These are phyloP conservation scores for Lineus longissimus DNA, from an alignment of 1,140 invertebrate genomes.

Conservation along the genomic window DNA sequence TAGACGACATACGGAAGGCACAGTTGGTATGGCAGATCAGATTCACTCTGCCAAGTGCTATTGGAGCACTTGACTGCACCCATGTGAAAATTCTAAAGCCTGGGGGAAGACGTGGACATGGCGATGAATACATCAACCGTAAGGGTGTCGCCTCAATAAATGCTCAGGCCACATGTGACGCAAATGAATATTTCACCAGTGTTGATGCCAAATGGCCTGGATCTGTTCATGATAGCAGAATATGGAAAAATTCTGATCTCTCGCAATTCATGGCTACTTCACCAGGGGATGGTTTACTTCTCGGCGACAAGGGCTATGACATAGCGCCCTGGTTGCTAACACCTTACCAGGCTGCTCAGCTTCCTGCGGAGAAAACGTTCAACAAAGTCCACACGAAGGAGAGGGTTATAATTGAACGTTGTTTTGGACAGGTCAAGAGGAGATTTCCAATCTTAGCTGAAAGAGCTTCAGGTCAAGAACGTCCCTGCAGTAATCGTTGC, in stretches of 20 bases:
- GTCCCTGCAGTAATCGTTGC: not conserved
- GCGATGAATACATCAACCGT: no score
- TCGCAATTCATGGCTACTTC: not conserved
- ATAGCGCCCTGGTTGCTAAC: not conserved
- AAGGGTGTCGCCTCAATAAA: no score
- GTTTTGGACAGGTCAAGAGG: constrained; percentile 5
- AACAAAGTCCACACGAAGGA: constrained; percentile 4
- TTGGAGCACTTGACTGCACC: not conserved
- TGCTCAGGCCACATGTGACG: no score
- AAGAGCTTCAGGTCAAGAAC: not conserved
- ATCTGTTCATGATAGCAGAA: constrained; percentile 1
- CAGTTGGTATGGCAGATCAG: not conserved
- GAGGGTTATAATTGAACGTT: not conserved
- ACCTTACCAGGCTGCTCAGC: not conserved
- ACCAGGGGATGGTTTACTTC: not conserved
- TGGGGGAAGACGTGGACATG: not conserved
- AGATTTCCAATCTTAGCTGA: not conserved
- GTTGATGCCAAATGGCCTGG: not conserved
- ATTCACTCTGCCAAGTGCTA: not conserved
- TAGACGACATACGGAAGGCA: not conserved
- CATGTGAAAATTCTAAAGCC: not conserved
- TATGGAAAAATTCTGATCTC: not conserved
- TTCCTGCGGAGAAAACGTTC: not conserved
- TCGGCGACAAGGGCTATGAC: constrained; percentile 2
- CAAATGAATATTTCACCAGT: not conserved